Evolutionary conservation across 2,888 invertebrate species (phyloP), one percentile per base, ranked within the genome.

Genomic region (Aelia acuminata): DNA sequence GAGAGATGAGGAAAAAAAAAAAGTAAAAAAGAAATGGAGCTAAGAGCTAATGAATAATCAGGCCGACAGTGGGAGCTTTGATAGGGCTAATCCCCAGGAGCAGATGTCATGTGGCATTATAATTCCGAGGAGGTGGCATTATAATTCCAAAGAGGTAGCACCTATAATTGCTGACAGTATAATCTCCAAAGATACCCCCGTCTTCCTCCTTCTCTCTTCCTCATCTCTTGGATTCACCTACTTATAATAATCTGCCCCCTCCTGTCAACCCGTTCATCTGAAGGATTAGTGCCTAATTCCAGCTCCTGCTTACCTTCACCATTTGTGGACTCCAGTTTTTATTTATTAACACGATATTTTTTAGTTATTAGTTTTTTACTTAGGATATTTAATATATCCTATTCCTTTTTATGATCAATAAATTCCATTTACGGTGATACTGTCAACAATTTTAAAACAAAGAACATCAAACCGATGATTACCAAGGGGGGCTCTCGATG

Each of bases 1-100:
- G n/a, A n/a, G n/a, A n/a, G n/a, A n/a, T n/a, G n/a, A n/a, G n/a
- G n/a, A n/a, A n/a, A n/a, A n/a, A n/a, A n/a, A n/a, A n/a, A n/a
- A 3, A 20, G 3, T 1, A 8, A 43, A 43, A 80, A 47, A 80
- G 13, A 80, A 47, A n/a, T n/a, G 35, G 4, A 5, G 75, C 75
- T 75, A 75, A 75, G 75, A 80, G 80, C 80, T 80, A 80, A 80
- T 80, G 80, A 80, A 80, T 80, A 80, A 80, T 80, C n/a, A 43
- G 20, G 80, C n/a, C 43, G 43, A n/a, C n/a, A 43, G 80, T 80
- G 80, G n/a, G 43, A 80, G 10, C 80, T 80, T 80, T 80, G 80
- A 80, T 80, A 47, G 43, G 7, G 80, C 80, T 80, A 80, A 80
- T 80, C 80, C 80, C 43, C 43, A 13, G 0, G 31, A 80, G 80